These are phyloP conservation scores for Capreolus pygargus DNA, from an alignment of 2,113 vertebrate species.

Conservation along the genomic window DNA sequence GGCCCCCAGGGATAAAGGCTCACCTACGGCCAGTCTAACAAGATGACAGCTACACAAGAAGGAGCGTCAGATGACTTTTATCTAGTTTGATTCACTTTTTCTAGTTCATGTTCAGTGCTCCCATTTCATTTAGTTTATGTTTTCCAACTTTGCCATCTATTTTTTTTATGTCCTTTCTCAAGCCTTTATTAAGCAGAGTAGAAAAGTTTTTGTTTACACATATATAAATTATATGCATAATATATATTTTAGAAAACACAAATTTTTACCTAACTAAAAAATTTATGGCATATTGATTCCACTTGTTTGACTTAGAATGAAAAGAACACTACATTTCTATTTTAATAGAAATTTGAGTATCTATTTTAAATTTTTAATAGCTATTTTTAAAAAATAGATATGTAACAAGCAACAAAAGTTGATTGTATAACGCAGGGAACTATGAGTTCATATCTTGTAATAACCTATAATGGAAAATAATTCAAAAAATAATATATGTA, in stretches of 20 bases:
- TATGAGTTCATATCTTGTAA: neutral
- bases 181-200: neutral
- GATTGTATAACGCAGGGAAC: neutral
- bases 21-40: neutral
- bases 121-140: neutral
- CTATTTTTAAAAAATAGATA: neutral
- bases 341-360: neutral
- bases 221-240: neutral
- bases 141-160: neutral
- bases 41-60: neutral
- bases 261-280: neutral
- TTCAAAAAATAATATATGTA: neutral
- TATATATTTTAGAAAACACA: neutral
- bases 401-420: neutral
- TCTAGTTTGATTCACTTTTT: neutral
- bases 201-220: neutral
- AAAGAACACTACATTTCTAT: neutral
- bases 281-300: neutral
- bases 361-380: too few relatives aligned
- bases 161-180: neutral
- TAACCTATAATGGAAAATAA: neutral
- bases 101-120: neutral
- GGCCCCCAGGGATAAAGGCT: neutral
- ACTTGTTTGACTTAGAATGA: neutral
- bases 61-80: neutral